Conservation (phyloP, 2,113 vertebrate species). For the Callospermophilus lateralis region DNA sequence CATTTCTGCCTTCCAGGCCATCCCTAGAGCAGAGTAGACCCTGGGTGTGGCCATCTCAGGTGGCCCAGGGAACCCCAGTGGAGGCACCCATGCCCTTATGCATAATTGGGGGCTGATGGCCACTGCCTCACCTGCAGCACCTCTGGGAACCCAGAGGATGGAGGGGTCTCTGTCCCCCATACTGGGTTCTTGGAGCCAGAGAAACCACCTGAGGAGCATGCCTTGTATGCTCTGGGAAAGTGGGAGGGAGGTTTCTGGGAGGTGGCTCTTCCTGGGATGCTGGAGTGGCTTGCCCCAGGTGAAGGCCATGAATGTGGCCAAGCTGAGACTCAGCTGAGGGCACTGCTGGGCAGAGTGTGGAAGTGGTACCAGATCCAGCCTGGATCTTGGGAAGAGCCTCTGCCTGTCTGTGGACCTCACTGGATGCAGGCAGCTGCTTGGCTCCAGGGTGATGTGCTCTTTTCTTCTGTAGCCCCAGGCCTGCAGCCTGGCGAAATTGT, state of each 20-base stretch:
- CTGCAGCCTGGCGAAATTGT: conserved; percentile 97
- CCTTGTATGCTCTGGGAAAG: neutral
- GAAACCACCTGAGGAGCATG: neutral
- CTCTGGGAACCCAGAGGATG: neutral
- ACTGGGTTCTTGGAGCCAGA: neutral
- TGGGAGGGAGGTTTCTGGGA: too few species aligned
- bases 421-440: neutral
- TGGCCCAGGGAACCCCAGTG: neutral
- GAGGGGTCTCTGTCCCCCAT: too few species aligned
- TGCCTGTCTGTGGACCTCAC: neutral
- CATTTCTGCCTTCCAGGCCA: neutral
- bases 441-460: neutral
- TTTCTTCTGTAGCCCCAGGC: conserved; percentile 90
- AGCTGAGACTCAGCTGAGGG: neutral
- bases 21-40: neutral
- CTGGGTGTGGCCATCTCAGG: neutral
- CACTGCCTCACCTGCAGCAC: neutral
- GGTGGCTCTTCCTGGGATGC: neutral
- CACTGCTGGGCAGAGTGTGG: neutral
- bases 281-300: neutral
- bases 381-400: neutral
- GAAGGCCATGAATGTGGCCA: neutral
- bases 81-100: neutral
- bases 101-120: neutral
- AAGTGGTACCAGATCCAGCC: neutral